These are phyloP conservation scores for Lagopus muta DNA, from an alignment of 2,113 vertebrate species.

Conservation along the genomic window DNA sequence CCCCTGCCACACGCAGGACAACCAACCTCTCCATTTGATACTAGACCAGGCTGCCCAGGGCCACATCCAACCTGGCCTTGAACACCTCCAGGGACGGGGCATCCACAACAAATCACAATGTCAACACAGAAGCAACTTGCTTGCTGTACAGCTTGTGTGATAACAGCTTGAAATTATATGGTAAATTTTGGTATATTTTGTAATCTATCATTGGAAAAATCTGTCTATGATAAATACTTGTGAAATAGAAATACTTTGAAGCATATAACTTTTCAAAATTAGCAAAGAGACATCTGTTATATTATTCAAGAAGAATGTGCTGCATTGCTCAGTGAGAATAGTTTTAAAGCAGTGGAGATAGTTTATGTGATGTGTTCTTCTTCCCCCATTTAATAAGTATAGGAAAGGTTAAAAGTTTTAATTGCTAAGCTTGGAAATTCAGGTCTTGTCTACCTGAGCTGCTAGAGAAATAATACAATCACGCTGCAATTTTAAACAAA, in stretches of 20 bases:
- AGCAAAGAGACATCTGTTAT: neutral
- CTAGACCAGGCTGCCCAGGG: too few species aligned
- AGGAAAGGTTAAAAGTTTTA: neutral
- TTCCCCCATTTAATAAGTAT: neutral
- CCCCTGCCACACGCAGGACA: too few species aligned
- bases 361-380: neutral
- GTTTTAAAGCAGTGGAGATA: neutral
- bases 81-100: too few species aligned
- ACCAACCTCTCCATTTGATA: too few species aligned
- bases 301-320: neutral
- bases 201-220: neutral
- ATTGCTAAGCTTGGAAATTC: neutral
- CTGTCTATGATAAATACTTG: neutral
- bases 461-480: neutral
- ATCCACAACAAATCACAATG: neutral
- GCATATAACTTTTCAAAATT: neutral
- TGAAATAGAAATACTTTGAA: neutral
- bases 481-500: neutral
- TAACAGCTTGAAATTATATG: neutral
- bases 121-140: neutral
- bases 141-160: neutral
- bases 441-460: neutral
- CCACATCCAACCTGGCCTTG: too few species aligned
- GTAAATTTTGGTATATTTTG: neutral
- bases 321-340: neutral